Evolutionary conservation across 2,113 vertebrate genomes (phyloP).

Genomic region (Passer domesticus): DNA sequence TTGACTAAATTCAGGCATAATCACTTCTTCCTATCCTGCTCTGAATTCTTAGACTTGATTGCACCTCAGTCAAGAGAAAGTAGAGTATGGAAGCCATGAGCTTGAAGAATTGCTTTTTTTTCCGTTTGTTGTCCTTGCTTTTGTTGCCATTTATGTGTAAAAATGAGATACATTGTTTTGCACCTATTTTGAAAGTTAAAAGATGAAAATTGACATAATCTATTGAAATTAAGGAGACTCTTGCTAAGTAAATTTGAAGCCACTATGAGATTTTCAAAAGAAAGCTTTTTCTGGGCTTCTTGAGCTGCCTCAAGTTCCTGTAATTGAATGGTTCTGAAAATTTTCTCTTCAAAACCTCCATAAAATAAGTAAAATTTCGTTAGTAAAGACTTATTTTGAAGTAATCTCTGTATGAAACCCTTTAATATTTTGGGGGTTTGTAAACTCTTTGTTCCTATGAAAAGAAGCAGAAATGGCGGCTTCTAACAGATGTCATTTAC

Average conservation of each 20-base stretch:
- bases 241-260: background rate
- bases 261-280: background rate
- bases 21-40: background rate
- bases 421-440: accelerated
- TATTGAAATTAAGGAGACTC: background rate
- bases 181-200: background rate
- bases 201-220: background rate
- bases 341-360: background rate
- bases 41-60: background rate
- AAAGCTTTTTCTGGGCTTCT: background rate
- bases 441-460: background rate
- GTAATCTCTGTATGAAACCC: background rate
- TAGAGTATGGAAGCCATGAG: background rate
- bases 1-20: background rate
- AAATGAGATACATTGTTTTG: background rate
- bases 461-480: background rate
- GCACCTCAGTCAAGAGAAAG: background rate
- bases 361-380: background rate
- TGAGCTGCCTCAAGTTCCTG: background rate
- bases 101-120: background rate
- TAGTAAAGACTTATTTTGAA: background rate
- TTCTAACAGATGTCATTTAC: background rate
- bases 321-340: background rate
- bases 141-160: background rate
- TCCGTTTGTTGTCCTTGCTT: background rate